Percentiles rank a stretch among this genome's conserved stretches.
phyloP scores from a whole-genome alignment of 2,113 vertebrate genomes.

The Cebidichthys violaceus region DNA sequence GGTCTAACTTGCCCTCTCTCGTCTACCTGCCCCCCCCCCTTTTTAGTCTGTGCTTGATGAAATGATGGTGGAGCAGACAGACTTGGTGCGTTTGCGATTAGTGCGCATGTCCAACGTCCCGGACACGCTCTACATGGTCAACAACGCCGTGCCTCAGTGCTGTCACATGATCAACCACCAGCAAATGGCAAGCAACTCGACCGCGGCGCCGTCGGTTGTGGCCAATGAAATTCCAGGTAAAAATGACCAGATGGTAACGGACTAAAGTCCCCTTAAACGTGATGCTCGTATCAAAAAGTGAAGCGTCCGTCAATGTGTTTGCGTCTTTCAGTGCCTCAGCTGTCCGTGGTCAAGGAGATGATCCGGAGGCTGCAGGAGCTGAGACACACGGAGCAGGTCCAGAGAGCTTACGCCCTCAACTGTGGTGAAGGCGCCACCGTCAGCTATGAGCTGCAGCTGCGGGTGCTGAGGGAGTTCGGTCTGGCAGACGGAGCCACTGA shows the following conservation, averaged over 20 bases:
- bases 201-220: constrained; percentile 93
- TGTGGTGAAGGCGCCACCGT: constrained; percentile 97
- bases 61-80: constrained; percentile 99
- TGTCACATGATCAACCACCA: constrained; percentile 97
- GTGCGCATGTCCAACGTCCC: constrained; percentile 99
- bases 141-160: constrained; percentile 94
- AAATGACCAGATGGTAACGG: constrained; percentile 1
- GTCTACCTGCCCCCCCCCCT: constrained; percentile 8
- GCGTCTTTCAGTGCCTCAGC: constrained; percentile 87
- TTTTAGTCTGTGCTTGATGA: constrained; percentile 93
- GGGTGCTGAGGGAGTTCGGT: constrained; percentile 94
- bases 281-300: background rate
- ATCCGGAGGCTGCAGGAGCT: constrained; percentile 93
- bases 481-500: constrained; percentile 95
- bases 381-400: constrained; percentile 95
- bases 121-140: constrained; percentile 99
- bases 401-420: constrained; percentile 94
- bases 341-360: constrained; percentile 93
- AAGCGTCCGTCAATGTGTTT: background rate
- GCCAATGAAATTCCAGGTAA: constrained; percentile 99
- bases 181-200: constrained; percentile 89
- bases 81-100: constrained; percentile 94
- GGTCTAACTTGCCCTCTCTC: background rate
- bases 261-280: background rate
- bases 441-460: constrained; percentile 97